Conservation (phyloP, 2,113 vertebrate species). For the Pogonocichla stellata region DNA sequence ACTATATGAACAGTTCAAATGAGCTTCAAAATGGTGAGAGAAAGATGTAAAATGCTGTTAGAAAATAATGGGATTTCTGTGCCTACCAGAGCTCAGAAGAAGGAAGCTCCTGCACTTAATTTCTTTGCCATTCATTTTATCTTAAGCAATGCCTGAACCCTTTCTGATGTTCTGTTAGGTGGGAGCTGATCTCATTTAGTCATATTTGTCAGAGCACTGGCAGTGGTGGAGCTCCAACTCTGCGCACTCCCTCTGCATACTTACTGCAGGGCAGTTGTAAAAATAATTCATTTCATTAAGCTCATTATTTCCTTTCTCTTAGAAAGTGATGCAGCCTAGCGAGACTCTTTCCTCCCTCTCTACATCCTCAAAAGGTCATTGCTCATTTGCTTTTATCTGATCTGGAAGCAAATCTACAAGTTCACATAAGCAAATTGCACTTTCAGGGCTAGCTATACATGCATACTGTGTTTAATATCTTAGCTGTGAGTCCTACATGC, state of each 20-base stretch:
- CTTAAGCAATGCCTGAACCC: constrained; percentile 35
- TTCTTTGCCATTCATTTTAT: constrained; percentile 51
- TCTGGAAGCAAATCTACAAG: constrained; percentile 53
- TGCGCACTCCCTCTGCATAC: neutral
- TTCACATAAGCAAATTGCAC: neutral
- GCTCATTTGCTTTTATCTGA: constrained; percentile 26
- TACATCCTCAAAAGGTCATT: neutral
- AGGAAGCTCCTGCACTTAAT: neutral
- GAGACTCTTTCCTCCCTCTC: neutral
- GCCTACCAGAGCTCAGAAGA: constrained; percentile 1
- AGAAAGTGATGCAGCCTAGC: constrained; percentile 25
- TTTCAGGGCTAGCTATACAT: neutral
- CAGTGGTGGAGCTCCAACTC: constrained; percentile 25
- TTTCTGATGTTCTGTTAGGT: neutral
- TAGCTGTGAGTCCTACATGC: neutral
- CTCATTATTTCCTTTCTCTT: constrained; percentile 55
- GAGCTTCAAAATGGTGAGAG: constrained; percentile 38
- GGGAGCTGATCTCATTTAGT: constrained; percentile 23
- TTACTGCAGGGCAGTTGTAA: constrained; percentile 29
- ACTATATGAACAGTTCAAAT: neutral
- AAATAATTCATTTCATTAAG: constrained; percentile 56
- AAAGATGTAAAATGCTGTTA: constrained; percentile 27
- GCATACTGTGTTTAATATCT: neutral
- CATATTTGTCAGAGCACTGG: constrained; percentile 25
- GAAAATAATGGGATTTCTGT: constrained; percentile 57